Conservation (phyloP, 1,140 invertebrate genomes). For the Eciton burchellii region DNA sequence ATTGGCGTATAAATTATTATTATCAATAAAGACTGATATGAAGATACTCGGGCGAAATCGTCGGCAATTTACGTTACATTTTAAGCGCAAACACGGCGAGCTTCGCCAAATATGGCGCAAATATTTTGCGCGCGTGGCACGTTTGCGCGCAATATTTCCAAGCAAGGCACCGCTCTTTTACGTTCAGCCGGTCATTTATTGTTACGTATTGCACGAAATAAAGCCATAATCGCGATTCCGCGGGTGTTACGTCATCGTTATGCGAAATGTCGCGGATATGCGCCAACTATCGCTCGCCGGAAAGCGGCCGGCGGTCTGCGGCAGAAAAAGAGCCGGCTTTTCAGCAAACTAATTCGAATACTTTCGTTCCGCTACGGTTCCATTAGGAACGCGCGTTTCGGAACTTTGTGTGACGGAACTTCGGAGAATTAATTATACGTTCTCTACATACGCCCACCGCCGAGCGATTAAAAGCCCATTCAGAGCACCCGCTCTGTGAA, state of each 20-base stretch:
- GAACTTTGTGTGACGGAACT: conserved; percentile 59
- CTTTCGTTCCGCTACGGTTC: conserved; percentile 42
- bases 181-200: conserved; percentile 17
- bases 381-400: conserved; percentile 53
- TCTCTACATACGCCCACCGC: conserved; percentile 22
- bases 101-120: too few species aligned
- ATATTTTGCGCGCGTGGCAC: too few species aligned
- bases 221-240: neutral
- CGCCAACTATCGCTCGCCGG: neutral
- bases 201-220: neutral
- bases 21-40: neutral
- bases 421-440: conserved; percentile 61
- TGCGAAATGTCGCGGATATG: conserved; percentile 20
- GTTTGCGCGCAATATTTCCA: too few species aligned
- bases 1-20: neutral
- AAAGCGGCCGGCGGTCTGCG: neutral
- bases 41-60: neutral
- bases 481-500: conserved; percentile 24
- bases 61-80: too few species aligned
- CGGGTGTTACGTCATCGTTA: neutral
- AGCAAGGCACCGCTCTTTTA: too few species aligned
- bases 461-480: conserved; percentile 56
- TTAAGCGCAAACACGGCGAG: too few species aligned
- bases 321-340: conserved; percentile 28
- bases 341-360: conserved; percentile 56